Evolutionary conservation across 2,797 vertebrate genomes (phyloP).

Genomic region (Onychomys torridus): DNA sequence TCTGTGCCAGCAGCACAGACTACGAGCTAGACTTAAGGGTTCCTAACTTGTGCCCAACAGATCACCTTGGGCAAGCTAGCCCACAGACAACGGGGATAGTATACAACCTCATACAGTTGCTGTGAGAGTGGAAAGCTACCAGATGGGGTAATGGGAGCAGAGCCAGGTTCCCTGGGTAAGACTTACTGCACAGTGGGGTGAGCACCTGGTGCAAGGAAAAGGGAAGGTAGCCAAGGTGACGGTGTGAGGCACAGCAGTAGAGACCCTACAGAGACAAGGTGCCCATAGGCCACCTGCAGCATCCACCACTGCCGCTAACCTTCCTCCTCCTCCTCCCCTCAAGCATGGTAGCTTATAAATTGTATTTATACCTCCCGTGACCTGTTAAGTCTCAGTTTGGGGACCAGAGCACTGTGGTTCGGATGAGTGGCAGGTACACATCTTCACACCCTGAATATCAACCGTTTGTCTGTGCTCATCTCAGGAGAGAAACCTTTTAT

Average conservation of each 20-base stretch:
- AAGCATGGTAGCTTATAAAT: neutral
- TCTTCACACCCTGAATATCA: neutral
- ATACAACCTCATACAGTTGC: neutral
- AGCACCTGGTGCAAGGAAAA: neutral
- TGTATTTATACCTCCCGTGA: neutral
- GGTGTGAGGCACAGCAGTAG: neutral
- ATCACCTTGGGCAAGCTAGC: neutral
- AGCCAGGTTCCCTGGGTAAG: neutral
- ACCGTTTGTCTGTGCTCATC: slow-evolving; percentile 53
- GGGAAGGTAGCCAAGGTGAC: neutral
- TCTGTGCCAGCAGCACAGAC: neutral
- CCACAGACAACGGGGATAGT: neutral
- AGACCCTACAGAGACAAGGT: neutral
- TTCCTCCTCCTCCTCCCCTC: neutral
- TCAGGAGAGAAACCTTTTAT: slow-evolving; percentile 99
- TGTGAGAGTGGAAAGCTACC: neutral
- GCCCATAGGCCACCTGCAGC: neutral
- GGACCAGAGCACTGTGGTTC: accelerated
- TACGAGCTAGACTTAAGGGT: neutral
- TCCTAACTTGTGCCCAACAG: neutral
- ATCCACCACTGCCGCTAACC: too few relatives aligned
- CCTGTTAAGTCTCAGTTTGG: neutral
- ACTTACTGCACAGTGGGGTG: neutral
- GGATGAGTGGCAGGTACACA: neutral
- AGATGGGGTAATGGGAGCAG: neutral